Evolutionary conservation across 2,888 invertebrate species (phyloP), one percentile per base, ranked within the genome.

Genomic region (Chesias legatella): DNA sequence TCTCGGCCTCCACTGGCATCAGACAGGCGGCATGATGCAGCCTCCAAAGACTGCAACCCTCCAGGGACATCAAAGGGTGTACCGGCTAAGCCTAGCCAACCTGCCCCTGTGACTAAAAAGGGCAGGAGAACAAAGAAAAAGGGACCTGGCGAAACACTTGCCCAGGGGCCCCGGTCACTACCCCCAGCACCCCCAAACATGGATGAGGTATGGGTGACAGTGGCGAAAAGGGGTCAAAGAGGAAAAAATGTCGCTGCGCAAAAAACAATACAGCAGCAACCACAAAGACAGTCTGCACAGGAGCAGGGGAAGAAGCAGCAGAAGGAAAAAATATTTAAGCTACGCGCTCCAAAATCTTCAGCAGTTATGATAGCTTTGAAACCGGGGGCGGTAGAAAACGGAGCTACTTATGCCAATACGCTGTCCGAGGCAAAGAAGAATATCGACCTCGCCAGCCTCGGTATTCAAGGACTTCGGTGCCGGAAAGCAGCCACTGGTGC

Each of bases 351-450:
- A 1, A 23, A 25, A 0, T 33, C 51, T 0, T 10, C 50, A 1
- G 53, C 52, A 4, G 43, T 55, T 3, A 29, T 47, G 3, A 28
- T 56, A 0, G 43, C 46, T 0, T 20, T 56, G 6, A 33, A 25
- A 27, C 44, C 48, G 1, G 47, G 20, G 7, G 57, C 43, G 0
- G 10, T 22, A 9, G 32, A 43, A 6, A 29, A 7, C 0, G 54
- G 53, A 0, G 8, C 35, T 0, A 33, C 45, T 0, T 53, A 51
- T 6, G 35, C 41, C 0, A 13, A 34, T 0, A 29, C 43, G 0
- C 3, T 56, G 7, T 1, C 27, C 0, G 10, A 36, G 23, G 51
- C 53, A 0, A 50, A 32, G 26, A 7, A n/a, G 0, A 27, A 26
- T 0, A 34, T 51, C 0, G 11, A 48, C 6, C 21, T 43, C 1